Conservation (phyloP, 2,888 invertebrate species). For the Macaria notata region DNA sequence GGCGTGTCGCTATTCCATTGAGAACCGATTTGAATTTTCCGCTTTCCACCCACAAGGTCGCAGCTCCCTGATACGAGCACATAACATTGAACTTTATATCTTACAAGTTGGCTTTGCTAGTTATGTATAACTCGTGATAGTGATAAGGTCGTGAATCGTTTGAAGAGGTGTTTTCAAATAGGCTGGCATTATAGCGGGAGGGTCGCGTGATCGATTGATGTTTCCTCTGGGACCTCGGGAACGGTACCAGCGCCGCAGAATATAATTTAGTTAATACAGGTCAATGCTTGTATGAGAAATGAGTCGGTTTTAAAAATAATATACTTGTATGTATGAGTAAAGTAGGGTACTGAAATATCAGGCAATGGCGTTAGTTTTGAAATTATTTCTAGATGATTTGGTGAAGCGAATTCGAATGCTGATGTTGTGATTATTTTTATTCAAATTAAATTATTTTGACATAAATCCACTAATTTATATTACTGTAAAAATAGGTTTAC, state of each 20-base stretch:
- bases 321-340: too few relatives aligned
- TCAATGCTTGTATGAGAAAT: background rate
- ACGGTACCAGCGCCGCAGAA: conserved; percentile 1
- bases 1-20: conserved; percentile 14
- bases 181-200: background rate
- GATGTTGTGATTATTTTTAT: too few relatives aligned
- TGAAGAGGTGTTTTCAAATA: conserved; percentile 6
- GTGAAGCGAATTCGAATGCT: too few relatives aligned
- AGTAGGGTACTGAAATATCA: too few relatives aligned
- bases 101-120: background rate
- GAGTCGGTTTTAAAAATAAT: too few relatives aligned
- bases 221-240: conserved; percentile 26
- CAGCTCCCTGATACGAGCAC: conserved; percentile 6
- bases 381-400: too few relatives aligned
- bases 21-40: conserved; percentile 12
- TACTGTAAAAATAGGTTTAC: too few relatives aligned
- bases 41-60: conserved; percentile 6
- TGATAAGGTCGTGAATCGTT: conserved; percentile 21
- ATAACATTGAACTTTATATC: conserved; percentile 23
- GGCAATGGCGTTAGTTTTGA: too few relatives aligned
- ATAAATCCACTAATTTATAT: too few relatives aligned
- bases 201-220: conserved; percentile 18
- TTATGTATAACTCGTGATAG: background rate
- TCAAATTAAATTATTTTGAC: too few relatives aligned
- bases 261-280: background rate